These are phyloP conservation scores for Thaumatotibia leucotreta DNA, from an alignment of 1,140 invertebrate genomes.

Conservation along the genomic window DNA sequence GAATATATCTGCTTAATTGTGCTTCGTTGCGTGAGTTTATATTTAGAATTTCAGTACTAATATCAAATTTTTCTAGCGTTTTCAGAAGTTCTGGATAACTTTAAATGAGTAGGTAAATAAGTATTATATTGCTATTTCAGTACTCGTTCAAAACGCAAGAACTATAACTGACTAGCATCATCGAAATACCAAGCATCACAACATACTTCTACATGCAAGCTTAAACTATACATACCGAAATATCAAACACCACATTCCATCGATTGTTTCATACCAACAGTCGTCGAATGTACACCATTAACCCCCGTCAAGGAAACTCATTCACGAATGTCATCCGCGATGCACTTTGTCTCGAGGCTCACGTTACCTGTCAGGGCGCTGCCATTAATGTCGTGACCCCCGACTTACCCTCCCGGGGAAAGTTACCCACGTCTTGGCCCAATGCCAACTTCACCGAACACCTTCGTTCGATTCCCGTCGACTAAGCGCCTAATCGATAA, in stretches of 20 bases:
- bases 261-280: neutral
- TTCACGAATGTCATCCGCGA: constrained; percentile 56
- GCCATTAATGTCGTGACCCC: constrained; percentile 68
- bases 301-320: constrained; percentile 41
- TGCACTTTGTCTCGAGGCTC: constrained; percentile 71
- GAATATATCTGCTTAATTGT: too few species aligned
- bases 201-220: neutral
- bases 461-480: constrained; percentile 17
- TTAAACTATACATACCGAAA: too few species aligned
- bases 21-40: too few species aligned
- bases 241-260: neutral
- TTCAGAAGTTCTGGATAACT: too few species aligned
- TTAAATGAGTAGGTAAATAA: too few species aligned
- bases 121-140: too few species aligned
- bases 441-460: constrained; percentile 28
- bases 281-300: constrained; percentile 36
- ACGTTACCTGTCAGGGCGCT: constrained; percentile 65
- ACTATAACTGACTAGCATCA: neutral
- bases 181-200: neutral
- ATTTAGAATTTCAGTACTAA: too few species aligned
- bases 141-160: neutral
- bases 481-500: constrained; percentile 20
- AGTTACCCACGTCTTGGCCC: constrained; percentile 31
- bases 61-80: too few species aligned
- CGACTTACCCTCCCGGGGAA: constrained; percentile 51